A percentile compares a stretch with the other conserved stretches of the same genome.
Conservation (phyloP, 2,888 invertebrate genomes). For the Byasa hedistus region DNA sequence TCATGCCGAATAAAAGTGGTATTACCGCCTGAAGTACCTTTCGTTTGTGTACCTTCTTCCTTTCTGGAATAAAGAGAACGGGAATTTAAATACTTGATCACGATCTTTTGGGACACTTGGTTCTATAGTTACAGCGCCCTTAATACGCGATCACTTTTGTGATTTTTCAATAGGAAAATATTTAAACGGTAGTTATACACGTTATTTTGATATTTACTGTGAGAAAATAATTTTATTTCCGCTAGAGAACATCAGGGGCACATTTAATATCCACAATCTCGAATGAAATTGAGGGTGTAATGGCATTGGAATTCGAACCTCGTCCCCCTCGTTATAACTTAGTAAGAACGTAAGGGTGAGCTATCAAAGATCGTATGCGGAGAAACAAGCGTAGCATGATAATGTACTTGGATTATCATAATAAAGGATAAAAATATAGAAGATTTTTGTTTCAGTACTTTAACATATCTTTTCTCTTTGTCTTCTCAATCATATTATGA, state of each 20-base stretch:
- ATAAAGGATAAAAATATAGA: not conserved
- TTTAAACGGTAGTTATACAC: too few relatives aligned
- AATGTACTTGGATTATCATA: constrained; percentile 3
- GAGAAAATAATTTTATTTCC: not conserved
- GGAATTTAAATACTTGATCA: not conserved
- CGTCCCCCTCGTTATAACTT: constrained; percentile 15
- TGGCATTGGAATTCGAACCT: constrained; percentile 18
- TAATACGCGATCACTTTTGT: too few relatives aligned
- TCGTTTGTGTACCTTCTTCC: constrained; percentile 77
- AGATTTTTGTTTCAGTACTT: not conserved
- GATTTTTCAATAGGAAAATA: too few relatives aligned
- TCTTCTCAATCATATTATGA: not conserved
- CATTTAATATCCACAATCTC: constrained; percentile 19
- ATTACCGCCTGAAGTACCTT: constrained; percentile 82
- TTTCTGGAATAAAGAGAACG: constrained; percentile 44
- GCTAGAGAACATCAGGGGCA: not conserved
- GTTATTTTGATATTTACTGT: not conserved
- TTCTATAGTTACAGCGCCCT: not conserved
- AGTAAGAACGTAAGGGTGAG: constrained; percentile 2
- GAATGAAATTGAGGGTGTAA: constrained; percentile 22
- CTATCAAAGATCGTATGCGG: constrained; percentile 3
- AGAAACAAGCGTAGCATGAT: constrained; percentile 11
- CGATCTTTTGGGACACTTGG: too few relatives aligned
- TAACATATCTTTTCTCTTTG: not conserved
- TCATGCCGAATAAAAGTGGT: constrained; percentile 84